Evolutionary conservation across 2,888 invertebrate genomes (phyloP), one percentile per base, ranked within the genome.

Genomic region (Macrophya annulata): DNA sequence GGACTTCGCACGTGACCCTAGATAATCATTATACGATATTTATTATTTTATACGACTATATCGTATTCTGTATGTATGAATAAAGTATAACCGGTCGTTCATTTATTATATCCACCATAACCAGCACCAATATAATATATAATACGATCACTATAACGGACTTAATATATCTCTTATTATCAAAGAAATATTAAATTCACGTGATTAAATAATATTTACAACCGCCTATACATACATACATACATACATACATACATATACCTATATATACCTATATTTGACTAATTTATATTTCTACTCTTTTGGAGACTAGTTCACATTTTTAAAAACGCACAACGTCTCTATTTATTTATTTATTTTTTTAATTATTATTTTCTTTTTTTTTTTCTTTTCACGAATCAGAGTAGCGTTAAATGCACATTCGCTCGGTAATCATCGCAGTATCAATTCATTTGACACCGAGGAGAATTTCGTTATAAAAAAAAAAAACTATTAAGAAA

Each of bases 121-220:
- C 82, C 83, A 85, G 85, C 85, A 85, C 85, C 85, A 85, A 65
- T 81, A 62, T 77, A 51, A 77, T 77, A 81, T 79, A 72, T 31
- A 12, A 43, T 76, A 84, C 55, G 31, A 84, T 43, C 83, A 62
- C 40, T 59, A 81, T 21, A 71, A 72, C 84, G 51, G 51, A 84
- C 55, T 48, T 40, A 17, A 31, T 31, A 31, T 3, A 31, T 31
- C 6, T 68, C 68, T 68, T 68, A 17, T 74, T 31, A 31, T 43
- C 9, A 31, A 51, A 77, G 15, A 17, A 68, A 17, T 77, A 71
- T 37, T 74, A 74, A 43, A 62, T 62, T 40, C 43, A 40, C 51
- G 37, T 55, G 51, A 77, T 37, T 55, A 77, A 77, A 51, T 77
- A 10, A 74, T 74, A 74, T 74, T 74, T 74, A 74, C 74, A 74